phyloP scores from a whole-genome alignment of 2,113 vertebrate genomes.

The Macrotus californicus region DNA sequence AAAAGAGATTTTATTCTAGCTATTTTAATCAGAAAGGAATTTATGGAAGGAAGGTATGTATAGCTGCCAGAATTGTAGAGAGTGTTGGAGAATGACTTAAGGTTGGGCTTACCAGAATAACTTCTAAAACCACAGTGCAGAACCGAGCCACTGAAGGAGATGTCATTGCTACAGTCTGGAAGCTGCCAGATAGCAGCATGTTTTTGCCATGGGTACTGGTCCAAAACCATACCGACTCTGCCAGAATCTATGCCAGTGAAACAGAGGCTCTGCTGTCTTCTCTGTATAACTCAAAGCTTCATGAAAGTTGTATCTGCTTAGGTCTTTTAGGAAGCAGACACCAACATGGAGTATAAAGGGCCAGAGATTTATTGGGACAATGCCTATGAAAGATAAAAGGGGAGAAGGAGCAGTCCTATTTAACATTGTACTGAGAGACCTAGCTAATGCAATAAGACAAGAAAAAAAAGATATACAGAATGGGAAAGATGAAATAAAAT shows the following conservation, averaged over 20 bases:
- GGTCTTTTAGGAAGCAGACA: neutral
- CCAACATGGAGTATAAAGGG: neutral
- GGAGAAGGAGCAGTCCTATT: neutral
- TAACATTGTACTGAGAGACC: neutral
- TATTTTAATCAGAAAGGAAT: slow-evolving; percentile 20
- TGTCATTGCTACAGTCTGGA: neutral
- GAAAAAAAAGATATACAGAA: neutral
- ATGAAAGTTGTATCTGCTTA: neutral
- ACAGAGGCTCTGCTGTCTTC: neutral
- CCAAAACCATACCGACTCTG: neutral
- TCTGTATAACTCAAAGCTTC: neutral
- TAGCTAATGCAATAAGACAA: neutral
- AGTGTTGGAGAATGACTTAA: neutral
- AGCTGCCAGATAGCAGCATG: neutral
- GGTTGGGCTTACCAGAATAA: neutral
- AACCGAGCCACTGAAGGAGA: neutral
- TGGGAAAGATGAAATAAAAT: neutral
- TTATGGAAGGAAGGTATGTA: neutral
- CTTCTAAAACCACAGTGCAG: neutral
- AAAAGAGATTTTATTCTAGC: slow-evolving; percentile 20
- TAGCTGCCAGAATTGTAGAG: neutral
- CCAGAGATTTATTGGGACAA: neutral
- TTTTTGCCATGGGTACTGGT: neutral
- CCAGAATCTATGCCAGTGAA: neutral
- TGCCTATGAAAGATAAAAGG: neutral